Base-by-base conservation (phyloP, 1,140 invertebrate genomes). In the Drosophila nikananu region DNA sequence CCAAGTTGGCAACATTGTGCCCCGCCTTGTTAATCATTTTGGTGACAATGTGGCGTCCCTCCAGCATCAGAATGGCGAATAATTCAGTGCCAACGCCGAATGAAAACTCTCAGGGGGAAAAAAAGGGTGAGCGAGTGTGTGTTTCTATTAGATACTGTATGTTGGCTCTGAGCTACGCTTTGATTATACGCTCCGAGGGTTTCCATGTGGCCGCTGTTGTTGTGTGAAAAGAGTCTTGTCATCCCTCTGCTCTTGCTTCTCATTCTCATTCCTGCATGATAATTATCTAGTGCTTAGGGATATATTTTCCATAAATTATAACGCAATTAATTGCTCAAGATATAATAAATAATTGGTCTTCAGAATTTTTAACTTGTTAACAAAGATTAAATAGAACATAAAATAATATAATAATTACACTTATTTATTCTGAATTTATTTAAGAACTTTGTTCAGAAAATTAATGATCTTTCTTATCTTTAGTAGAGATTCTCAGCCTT, bases 1-100 rank as follows among this genome's bases (percentile, higher is more conserved):
- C 41, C 21, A 35, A 64, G 41, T 42, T 49, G 66, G 73, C 48
- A 48, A 81, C 63, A 41, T 72, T 70, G 57, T 74, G 72, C 39
- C 49, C 64, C 58, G 66, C 54, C 79, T 70, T 80, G 67, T 83
- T 83, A 84, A 83, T 83, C 81, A 83, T 83, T 83, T 67, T 62
- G 66, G 76, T 83, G 73, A 80, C 76, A 65, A 78, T 78, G 64
- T 78, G 57, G 49, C 46, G 37, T 27, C 35, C 42, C 52, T 52
- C 12, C 63, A 35, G 44, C 63, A 46, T 57, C 42, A 52, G 44
- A 75, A 75, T 75, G 48, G 41, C 64, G 61, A 77, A 75, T 63
- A 77, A 73, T 72, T 73, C 54, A 73, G 54, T 73, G 64, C 55
- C 74, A 61, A 17, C n/a, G 54, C 17, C 30, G 44, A 23, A 37